Evolutionary conservation across 1,140 invertebrate genomes (phyloP).

Genomic region (Ruditapes philippinarum): DNA sequence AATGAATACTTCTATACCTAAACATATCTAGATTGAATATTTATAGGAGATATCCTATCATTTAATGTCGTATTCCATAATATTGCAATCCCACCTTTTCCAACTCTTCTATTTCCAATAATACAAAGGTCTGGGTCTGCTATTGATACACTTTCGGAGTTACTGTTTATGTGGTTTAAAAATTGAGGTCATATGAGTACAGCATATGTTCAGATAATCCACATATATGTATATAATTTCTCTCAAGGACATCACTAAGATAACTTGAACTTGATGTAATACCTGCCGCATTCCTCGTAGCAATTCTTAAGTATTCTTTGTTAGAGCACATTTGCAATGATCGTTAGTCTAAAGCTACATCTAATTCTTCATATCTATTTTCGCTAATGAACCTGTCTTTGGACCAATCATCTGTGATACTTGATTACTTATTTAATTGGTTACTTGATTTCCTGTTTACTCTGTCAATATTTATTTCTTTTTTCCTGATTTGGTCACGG

Average conservation of each 20-base stretch:
- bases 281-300: neutral
- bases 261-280: neutral
- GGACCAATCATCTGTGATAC: no score
- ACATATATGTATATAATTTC: neutral
- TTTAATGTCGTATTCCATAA: neutral
- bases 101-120: neutral
- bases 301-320: neutral
- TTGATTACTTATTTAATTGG: no score
- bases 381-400: no score
- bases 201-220: neutral
- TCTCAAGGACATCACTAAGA: neutral
- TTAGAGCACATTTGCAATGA: no score
- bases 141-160: neutral
- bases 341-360: no score
- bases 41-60: neutral
- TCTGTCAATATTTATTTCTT: no score
- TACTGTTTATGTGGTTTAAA: neutral
- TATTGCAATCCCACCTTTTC: neutral
- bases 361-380: no score
- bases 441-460: no score
- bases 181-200: neutral
- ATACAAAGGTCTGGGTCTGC: neutral
- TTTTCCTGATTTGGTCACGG: no score
- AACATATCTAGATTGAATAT: neutral
- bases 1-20: neutral